Conservation (phyloP, 2,888 invertebrate genomes). For the Pristionchus mayeri region DNA sequence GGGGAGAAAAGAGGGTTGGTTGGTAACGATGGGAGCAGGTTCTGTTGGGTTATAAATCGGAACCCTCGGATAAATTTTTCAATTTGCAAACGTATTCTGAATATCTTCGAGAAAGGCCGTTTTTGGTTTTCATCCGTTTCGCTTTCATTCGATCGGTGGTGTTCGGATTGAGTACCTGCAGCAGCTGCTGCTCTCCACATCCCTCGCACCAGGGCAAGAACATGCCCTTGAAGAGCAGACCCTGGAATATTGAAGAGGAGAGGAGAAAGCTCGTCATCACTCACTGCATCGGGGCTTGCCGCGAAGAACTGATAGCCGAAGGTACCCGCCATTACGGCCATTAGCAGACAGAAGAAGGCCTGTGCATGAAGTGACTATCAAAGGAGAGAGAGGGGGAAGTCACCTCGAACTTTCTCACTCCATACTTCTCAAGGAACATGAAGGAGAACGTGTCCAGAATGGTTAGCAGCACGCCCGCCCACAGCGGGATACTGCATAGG, state of each 20-base stretch:
- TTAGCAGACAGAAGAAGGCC: conserved; percentile 86
- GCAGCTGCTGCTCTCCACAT: conserved; percentile 83
- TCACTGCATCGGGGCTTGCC: conserved; percentile 60
- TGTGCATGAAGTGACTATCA: background rate
- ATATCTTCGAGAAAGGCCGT: too few species aligned
- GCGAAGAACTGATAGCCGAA: conserved; percentile 83
- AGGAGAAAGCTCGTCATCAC: too few species aligned
- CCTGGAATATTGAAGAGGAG: conserved; percentile 79
- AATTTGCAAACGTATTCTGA: too few species aligned
- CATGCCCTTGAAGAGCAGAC: conserved; percentile 85
- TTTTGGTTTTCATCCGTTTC: too few species aligned
- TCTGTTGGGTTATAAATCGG: too few species aligned
- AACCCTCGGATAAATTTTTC: too few species aligned
- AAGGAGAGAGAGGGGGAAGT: too few species aligned
- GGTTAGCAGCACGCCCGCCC: conserved; percentile 89
- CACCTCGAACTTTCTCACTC: conserved; percentile 84
- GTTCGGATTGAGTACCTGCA: conserved; percentile 54
- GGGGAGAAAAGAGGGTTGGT: too few species aligned
- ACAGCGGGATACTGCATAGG: conserved; percentile 82
- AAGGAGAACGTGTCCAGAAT: conserved; percentile 90
- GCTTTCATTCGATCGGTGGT: too few species aligned
- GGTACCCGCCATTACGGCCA: conserved; percentile 88
- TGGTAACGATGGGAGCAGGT: too few species aligned
- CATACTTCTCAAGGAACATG: conserved; percentile 88
- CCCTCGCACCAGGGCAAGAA: conserved; percentile 86